phyloP scores from a whole-genome alignment of 2,113 vertebrate genomes.

The Hemichromis elongatus region DNA sequence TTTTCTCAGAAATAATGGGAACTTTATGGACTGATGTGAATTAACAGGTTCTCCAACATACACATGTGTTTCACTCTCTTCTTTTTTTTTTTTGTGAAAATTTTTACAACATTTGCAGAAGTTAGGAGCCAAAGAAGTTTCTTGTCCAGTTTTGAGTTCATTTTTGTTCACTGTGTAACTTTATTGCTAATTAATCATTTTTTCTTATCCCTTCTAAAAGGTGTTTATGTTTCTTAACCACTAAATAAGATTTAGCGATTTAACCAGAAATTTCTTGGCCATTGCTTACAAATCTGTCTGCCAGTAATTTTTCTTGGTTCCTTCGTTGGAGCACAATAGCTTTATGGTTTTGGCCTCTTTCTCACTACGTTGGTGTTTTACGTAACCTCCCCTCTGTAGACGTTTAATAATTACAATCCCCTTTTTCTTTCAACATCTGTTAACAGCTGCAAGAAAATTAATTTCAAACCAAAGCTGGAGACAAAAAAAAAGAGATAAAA shows the following conservation, averaged over 20 bases:
- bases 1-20: background rate
- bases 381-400: conserved; percentile 18
- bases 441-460: conserved; percentile 60
- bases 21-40: conserved; percentile 17
- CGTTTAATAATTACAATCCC: conserved; percentile 42
- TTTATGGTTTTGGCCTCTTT: conserved; percentile 22
- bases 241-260: background rate
- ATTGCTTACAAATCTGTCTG: conserved; percentile 11
- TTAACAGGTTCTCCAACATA: background rate
- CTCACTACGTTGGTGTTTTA: conserved; percentile 42
- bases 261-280: background rate
- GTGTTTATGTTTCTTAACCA: background rate
- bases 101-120: background rate
- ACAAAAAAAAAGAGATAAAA: background rate
- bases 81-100: background rate
- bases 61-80: background rate
- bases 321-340: background rate
- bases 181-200: background rate
- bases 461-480: conserved; percentile 27
- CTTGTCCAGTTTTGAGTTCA: background rate
- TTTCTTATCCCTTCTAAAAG: background rate
- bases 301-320: background rate
- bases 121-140: background rate
- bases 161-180: background rate
- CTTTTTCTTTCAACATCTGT: conserved; percentile 40